Evolutionary conservation across 2,113 vertebrate species (phyloP).

Genomic region (Thalassarche chlororhynchos): DNA sequence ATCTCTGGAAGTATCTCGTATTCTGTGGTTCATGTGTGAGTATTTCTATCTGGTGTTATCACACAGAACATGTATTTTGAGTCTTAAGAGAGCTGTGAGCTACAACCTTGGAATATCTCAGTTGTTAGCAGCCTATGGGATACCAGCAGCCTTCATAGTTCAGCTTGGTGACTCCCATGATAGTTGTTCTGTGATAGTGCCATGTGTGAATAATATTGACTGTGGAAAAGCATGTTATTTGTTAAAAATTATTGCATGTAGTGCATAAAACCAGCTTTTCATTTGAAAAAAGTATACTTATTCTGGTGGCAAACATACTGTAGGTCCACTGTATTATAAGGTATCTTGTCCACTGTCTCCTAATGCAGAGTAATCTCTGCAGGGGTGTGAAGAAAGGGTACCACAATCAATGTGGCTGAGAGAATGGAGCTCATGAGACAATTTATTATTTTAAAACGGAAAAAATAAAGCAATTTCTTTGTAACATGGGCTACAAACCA

Average conservation of each 20-base stretch:
- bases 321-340: not conserved
- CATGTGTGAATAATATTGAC: not conserved
- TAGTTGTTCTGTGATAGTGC: not conserved
- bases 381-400: not conserved
- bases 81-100: not conserved
- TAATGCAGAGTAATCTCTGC: not conserved
- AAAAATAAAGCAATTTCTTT: not conserved
- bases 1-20: not conserved
- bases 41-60: not conserved
- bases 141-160: not conserved
- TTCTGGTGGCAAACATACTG: not conserved
- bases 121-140: not conserved
- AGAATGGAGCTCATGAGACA: not conserved
- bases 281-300: not conserved
- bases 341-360: not conserved
- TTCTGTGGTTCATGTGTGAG: not conserved
- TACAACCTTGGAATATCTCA: not conserved
- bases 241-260: not conserved
- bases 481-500: not conserved
- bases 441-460: not conserved
- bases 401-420: not conserved
- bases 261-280: not conserved
- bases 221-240: not conserved
- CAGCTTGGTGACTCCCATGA: not conserved
- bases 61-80: not conserved